Evolutionary conservation across 2,888 invertebrate species (phyloP).

Genomic region (Synanthedon formicaeformis): DNA sequence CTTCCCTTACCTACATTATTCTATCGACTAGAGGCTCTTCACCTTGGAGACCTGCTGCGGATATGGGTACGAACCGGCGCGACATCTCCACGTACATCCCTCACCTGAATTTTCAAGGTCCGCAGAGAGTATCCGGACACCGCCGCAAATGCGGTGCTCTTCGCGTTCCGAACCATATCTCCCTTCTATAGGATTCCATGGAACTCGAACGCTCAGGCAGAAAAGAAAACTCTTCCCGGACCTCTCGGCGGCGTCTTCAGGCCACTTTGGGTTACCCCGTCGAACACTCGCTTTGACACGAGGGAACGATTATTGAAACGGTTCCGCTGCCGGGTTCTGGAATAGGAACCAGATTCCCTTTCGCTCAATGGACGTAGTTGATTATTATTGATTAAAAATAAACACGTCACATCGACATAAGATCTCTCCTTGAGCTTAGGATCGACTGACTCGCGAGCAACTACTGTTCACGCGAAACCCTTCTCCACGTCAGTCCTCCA

Average conservation of each 20-base stretch:
- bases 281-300: not conserved
- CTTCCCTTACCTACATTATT: conserved; percentile 1
- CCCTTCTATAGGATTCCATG: not conserved
- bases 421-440: not conserved
- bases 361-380: not conserved
- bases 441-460: not conserved
- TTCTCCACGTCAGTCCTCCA: not conserved
- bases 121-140: not conserved
- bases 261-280: not conserved
- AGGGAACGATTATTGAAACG: not conserved
- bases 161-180: not conserved
- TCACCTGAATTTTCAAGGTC: not conserved
- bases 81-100: not conserved
- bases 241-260: not conserved
- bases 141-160: not conserved
- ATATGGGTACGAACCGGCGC: not conserved
- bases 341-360: not conserved
- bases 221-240: not conserved
- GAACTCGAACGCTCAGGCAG: not conserved
- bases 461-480: not conserved
- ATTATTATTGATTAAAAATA: not conserved
- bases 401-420: not conserved
- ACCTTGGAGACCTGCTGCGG: not conserved
- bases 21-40: conserved; percentile 1
- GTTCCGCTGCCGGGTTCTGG: not conserved